Conservation (phyloP, 2,888 invertebrate species). For the Gnatocerus cornutus region DNA sequence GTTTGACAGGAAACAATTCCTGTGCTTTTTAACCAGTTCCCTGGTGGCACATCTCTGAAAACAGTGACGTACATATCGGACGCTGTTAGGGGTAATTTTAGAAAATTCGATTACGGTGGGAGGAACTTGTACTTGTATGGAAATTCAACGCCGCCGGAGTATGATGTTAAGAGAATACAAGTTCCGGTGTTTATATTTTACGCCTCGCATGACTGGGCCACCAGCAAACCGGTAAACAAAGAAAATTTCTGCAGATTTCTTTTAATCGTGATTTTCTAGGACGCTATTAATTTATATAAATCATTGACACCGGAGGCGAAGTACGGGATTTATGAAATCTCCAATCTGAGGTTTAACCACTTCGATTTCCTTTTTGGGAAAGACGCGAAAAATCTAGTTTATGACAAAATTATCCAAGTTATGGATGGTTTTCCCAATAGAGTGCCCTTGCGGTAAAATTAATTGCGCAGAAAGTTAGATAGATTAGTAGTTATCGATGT, state of each 20-base stretch:
- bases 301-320: slow-evolving; percentile 62
- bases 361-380: slow-evolving; percentile 68
- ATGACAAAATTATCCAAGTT: slow-evolving; percentile 62
- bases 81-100: slow-evolving; percentile 69
- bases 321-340: slow-evolving; percentile 65
- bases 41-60: slow-evolving; percentile 66
- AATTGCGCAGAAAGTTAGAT: neutral
- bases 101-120: slow-evolving; percentile 75
- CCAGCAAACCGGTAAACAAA: slow-evolving; percentile 73
- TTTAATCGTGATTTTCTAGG: slow-evolving; percentile 61
- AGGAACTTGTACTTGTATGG: slow-evolving; percentile 73
- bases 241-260: too few species aligned
- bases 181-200: slow-evolving; percentile 77
- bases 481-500: neutral
- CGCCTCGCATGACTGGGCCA: slow-evolving; percentile 78
- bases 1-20: slow-evolving; percentile 66
- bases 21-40: slow-evolving; percentile 65
- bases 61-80: slow-evolving; percentile 64
- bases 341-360: slow-evolving; percentile 67
- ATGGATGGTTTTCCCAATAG: slow-evolving; percentile 55
- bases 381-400: slow-evolving; percentile 63
- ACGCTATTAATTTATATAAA: slow-evolving; percentile 65
- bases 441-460: slow-evolving; percentile 12
- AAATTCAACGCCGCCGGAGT: slow-evolving; percentile 73
- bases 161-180: slow-evolving; percentile 75